Base-by-base conservation (phyloP, 2,113 vertebrate genomes). In the Elephantulus edwardii region DNA sequence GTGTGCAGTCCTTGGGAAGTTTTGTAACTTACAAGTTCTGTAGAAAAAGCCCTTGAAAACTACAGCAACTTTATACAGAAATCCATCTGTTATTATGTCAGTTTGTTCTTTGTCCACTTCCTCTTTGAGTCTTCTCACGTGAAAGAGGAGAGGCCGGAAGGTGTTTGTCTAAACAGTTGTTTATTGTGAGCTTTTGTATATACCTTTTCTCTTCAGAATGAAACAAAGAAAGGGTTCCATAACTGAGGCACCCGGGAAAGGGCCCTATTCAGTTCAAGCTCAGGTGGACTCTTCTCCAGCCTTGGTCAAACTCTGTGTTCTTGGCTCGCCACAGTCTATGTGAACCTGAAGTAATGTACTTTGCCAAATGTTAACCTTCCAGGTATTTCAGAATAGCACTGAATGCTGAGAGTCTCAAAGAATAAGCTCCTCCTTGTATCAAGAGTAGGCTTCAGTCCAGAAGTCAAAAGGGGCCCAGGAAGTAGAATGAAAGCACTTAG, bases 341-440 rank as follows among this genome's bases (percentile, higher is more conserved):
- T 71, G 35, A 91, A 86, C 62, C 46, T 76, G 62, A 70, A 54
- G n/a, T 54, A 8, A 24, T n/a, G 46, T 58, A 56, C 56, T 44
- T 48, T 24, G 19, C 50, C 24, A 64, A 81, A 62, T 80, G 60
- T 28, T 80, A 35, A 80, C 9, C 33, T 52, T 68, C 42, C 0
- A 88, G 70, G 46, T 26, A 90, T 78, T 77, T 77, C 79, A 77
- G 46, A 88, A 82, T 8, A 88, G 60, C 52, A 84, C 2, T 6
- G 44, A 35, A 17, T 52, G 17, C 70, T 50, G 48, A 62, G 33
- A 77, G 40, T 58, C 70, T 52, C 20, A 56, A 24, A 93, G 17
- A 79, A 7, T 10, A 79, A n/a, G 5, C 38, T 74, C 64, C 3
- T 68, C 33, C 52, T 71, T 38, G 79, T 44, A 88, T 28, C 40